Conservation (phyloP, 1,140 invertebrate species). For the Rhopalosiphum padi region DNA sequence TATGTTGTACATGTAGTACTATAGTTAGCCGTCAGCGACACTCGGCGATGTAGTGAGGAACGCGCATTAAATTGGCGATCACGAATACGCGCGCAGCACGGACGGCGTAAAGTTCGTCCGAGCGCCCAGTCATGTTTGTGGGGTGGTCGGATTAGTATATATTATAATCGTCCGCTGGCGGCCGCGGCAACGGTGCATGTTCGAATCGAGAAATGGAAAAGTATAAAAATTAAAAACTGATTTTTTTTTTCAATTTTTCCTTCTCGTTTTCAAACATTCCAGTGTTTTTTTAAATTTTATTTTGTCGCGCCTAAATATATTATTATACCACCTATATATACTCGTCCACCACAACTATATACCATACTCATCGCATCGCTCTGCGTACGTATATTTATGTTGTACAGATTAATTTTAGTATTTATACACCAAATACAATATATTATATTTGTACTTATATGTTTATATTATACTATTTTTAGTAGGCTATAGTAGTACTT, state of each 20-base stretch:
- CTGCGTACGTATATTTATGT: neutral
- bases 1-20: neutral
- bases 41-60: neutral
- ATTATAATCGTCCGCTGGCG: neutral
- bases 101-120: neutral
- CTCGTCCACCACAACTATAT: no score
- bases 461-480: neutral
- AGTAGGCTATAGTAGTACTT: neutral
- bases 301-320: neutral
- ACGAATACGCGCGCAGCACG: neutral
- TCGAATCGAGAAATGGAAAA: neutral
- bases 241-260: neutral
- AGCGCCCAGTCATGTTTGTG: neutral
- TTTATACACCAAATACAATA: neutral
- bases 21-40: neutral
- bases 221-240: slow-evolving; percentile 1
- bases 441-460: neutral
- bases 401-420: neutral
- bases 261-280: neutral
- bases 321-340: neutral
- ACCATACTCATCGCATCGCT: neutral
- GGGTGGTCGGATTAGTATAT: neutral
- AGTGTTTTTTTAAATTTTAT: neutral
- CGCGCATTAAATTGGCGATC: neutral
- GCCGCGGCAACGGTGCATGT: neutral